phyloP scores from a whole-genome alignment of 1,140 invertebrate species.

The Neodiprion lecontei region DNA sequence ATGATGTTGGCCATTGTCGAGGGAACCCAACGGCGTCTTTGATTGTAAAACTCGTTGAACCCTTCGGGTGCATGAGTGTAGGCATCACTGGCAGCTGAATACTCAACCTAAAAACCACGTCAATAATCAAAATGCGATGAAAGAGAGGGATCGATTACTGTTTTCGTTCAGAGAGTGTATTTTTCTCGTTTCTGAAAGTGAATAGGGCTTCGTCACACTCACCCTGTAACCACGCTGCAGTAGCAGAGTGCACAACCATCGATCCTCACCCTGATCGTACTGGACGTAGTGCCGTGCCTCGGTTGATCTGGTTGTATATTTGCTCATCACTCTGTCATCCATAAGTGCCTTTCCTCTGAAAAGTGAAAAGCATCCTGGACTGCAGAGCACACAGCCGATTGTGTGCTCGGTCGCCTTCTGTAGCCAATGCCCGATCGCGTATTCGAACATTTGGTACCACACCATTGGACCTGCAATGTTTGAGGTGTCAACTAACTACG shows the following conservation, averaged over 20 bases:
- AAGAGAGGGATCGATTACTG: not conserved
- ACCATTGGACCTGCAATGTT: constrained; percentile 77
- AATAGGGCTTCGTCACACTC: constrained; percentile 4
- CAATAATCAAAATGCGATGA: constrained; percentile 12
- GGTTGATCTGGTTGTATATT: constrained; percentile 81
- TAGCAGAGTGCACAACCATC: constrained; percentile 87
- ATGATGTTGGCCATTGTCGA: constrained; percentile 90
- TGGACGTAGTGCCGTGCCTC: constrained; percentile 89
- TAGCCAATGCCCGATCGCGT: constrained; percentile 93
- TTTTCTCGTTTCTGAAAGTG: too few relatives aligned
- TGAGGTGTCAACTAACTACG: not conserved
- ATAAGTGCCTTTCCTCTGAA: constrained; percentile 88
- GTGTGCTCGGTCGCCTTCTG: constrained; percentile 96
- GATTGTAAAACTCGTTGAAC: constrained; percentile 89
- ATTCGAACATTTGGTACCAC: constrained; percentile 95
- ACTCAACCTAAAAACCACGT: constrained; percentile 67
- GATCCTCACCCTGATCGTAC: constrained; percentile 91
- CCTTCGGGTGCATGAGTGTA: constrained; percentile 90
- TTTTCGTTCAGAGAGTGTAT: too few relatives aligned
- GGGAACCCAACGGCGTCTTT: constrained; percentile 87
- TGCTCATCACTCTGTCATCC: constrained; percentile 90
- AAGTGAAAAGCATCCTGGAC: constrained; percentile 91
- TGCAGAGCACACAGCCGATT: constrained; percentile 87
- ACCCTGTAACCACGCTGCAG: constrained; percentile 88
- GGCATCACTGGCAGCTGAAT: constrained; percentile 91